Base-by-base conservation (phyloP, 1,140 invertebrate species). In the Drosophila setifemur region DNA sequence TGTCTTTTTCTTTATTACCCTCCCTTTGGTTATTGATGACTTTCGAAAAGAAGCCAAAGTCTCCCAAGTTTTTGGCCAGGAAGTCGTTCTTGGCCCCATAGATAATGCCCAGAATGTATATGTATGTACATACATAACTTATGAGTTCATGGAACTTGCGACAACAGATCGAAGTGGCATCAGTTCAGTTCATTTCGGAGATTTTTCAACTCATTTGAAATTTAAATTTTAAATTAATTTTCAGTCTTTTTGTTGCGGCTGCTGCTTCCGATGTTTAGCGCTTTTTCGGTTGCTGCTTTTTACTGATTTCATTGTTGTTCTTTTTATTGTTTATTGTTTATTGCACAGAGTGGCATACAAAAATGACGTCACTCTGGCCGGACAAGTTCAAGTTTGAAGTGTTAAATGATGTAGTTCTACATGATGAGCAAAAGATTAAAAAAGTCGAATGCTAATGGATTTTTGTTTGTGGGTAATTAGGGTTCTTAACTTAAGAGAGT, bases 241-340 rank as follows among this genome's bases (percentile, higher is more conserved):
- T 45, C 23, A 18, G 39, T 23, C 37, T 33, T 67, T 53, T 76
- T 76, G 35, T 37, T 73, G 29, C 16, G 14, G 57, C 21, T 57
- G 54, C 33, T 53, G 44, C 54, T 60, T 49, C 64, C 43, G 48
- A 60, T 52, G 67, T 83, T 66, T 77, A 73, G 60, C 53, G 45
- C 52, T 68, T 77, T 76, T 82, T 76, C 40, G 54, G 58, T 54
- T 69, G 50, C 60, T 82, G 72, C 68, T 73, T 82, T 76, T 70
- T 71, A 78, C 83, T 82, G 77, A 69, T 82, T 76, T 70, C 67
- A 78, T 82, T 82, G 77, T 82, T 68, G 48, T 58, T 77, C 60
- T 70, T 43, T 50, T 63, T 69, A 85, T 78, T 78, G 78, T 77
- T 58, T 77, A 60, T 73, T 78, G 78, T 77, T 58, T 77, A 60